Conservation (phyloP, 2,113 vertebrate species). For the Mormyrus lacerda region DNA sequence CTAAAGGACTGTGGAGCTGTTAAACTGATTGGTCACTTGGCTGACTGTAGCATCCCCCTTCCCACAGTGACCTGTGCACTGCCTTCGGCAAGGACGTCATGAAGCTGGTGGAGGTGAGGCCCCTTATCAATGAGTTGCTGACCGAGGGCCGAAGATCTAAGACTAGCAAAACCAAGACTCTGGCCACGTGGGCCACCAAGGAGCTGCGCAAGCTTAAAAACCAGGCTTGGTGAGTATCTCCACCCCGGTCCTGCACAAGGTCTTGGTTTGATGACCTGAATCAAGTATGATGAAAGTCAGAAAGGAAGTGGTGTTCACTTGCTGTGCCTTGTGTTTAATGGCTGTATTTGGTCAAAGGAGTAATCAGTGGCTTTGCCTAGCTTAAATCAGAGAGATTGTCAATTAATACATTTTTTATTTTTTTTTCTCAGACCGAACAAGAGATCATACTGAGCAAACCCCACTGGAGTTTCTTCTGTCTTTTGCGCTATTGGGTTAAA, state of each 20-base stretch:
- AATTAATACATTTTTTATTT: not conserved
- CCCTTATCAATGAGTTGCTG: constrained; percentile 93
- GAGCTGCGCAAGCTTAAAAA: constrained; percentile 97
- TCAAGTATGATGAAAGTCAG: not conserved
- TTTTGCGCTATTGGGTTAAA: constrained; percentile 63
- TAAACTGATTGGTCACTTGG: not conserved
- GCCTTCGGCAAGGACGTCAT: constrained; percentile 94
- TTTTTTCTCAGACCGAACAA: constrained; percentile 61
- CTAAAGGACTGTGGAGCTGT: not conserved
- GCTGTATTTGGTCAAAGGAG: not conserved
- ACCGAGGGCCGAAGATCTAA: constrained; percentile 93
- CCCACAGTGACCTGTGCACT: constrained; percentile 82
- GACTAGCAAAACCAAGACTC: constrained; percentile 92
- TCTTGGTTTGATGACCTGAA: not conserved
- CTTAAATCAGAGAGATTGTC: not conserved
- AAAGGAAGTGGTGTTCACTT: not conserved
- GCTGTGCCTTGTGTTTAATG: not conserved
- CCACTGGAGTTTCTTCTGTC: constrained; percentile 87
- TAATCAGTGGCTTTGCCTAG: not conserved
- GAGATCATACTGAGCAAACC: constrained; percentile 68
- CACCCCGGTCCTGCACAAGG: too few species aligned
- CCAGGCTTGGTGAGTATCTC: constrained; percentile 79
- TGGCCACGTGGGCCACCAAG: constrained; percentile 97
- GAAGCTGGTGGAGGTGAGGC: constrained; percentile 91
- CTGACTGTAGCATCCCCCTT: not conserved